A percentile compares a stretch with the other conserved stretches of the same genome.
phyloP scores from a whole-genome alignment of 2,797 vertebrate genomes.

The Aphelocoma californica region DNA sequence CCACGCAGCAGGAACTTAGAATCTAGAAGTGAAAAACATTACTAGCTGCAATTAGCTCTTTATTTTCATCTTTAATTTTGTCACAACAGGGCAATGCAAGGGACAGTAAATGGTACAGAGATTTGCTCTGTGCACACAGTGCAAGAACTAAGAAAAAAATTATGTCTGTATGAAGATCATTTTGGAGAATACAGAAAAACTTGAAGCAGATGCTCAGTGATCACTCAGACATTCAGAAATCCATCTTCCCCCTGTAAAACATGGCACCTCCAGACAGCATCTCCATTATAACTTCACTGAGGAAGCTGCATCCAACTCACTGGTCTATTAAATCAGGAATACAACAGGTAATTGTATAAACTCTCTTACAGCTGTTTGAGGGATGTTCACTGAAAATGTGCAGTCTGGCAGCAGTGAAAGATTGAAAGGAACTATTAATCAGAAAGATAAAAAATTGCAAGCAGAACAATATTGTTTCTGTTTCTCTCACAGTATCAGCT shows the following conservation, averaged over 20 bases:
- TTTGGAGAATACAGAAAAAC: neutral
- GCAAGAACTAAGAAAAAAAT: neutral
- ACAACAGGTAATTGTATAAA: neutral
- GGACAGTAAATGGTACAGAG: neutral
- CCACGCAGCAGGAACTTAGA: neutral
- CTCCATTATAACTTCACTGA: neutral
- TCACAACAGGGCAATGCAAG: neutral
- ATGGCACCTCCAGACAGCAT: neutral
- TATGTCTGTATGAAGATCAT: neutral
- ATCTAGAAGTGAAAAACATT: neutral
- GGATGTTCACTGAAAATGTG: neutral
- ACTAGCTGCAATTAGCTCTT: neutral
- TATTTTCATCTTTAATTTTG: neutral
- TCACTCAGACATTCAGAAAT: neutral
- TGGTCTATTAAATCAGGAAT: neutral
- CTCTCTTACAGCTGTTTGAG: neutral
- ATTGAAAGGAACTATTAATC: neutral
- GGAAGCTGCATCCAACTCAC: neutral
- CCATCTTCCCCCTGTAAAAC: neutral
- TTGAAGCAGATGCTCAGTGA: neutral
- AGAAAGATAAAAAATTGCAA: neutral
- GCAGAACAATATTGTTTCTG: neutral
- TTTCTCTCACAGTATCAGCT: neutral
- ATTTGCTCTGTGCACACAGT: neutral
- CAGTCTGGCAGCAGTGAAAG: neutral